phyloP scores from a whole-genome alignment of 2,113 vertebrate genomes.

The Podiceps cristatus region DNA sequence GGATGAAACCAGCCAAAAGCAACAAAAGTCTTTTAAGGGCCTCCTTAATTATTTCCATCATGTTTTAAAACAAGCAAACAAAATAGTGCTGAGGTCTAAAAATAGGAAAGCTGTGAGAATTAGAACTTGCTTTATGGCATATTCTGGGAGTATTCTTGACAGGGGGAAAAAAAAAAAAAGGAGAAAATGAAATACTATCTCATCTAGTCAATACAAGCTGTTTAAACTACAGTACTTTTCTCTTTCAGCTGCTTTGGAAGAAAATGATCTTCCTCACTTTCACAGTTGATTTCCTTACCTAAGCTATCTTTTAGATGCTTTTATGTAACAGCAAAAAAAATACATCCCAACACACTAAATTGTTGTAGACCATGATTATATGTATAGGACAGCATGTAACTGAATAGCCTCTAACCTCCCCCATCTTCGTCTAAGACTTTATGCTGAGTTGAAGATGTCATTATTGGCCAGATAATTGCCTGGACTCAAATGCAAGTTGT shows the following conservation, averaged over 20 bases:
- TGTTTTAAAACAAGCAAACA: background rate
- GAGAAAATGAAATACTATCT: background rate
- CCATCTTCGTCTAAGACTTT: background rate
- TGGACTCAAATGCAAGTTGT: background rate
- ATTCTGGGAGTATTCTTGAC: background rate
- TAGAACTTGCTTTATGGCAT: background rate
- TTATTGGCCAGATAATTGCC: background rate
- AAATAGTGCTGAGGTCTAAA: background rate
- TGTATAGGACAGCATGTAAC: fast-evolving
- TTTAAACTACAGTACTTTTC: background rate
- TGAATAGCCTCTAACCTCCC: background rate
- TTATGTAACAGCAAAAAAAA: background rate
- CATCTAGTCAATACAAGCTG: background rate
- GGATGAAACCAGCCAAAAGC: background rate
- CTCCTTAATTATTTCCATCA: background rate
- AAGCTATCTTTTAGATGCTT: background rate
- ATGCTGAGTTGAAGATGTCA: background rate
- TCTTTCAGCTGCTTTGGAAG: background rate
- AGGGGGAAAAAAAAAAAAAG: background rate
- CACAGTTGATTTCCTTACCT: background rate
- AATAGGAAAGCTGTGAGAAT: background rate
- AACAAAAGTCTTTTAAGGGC: background rate
- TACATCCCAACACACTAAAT: background rate
- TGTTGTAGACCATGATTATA: background rate
- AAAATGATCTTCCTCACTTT: background rate